Conservation (phyloP, 2,113 vertebrate species). For the Mus musculus region GRCm39 chr6:105117501-105118000, state of each 20-base stretch:
- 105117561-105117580: rapidly evolving
- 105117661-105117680: not conserved
- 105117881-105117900: not conserved
- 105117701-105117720: not conserved
- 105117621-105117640: not conserved
- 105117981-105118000: not conserved
- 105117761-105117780: not conserved
- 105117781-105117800: not conserved
- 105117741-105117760: not conserved
- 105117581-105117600: not conserved
- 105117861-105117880: not conserved
- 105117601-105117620: not conserved
- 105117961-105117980: not conserved
- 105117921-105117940: not conserved
- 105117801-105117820: not conserved
- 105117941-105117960: not conserved
- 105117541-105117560: not conserved
- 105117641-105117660: not conserved
- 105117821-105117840: not conserved
- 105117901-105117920: not conserved
- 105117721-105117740: not conserved
- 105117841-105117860: not conserved
- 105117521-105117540: not conserved
- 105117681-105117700: not conserved
- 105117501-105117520: not conserved